Conservation (phyloP, 2,113 vertebrate species). For the Tychaedon coryphoeus region DNA sequence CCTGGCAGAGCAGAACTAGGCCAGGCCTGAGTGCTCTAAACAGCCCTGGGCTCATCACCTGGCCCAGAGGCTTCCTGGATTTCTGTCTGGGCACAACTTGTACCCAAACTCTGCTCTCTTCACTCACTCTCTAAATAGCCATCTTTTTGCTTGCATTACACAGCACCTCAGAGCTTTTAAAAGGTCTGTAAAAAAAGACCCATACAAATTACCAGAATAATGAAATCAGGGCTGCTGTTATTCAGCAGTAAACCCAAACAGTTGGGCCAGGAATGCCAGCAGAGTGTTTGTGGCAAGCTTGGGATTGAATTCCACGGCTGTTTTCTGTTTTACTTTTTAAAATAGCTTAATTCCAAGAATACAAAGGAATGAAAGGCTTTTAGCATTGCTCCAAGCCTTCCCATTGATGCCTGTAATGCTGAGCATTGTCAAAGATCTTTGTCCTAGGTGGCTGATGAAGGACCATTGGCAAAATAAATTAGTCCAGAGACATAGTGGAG, state of each 20-base stretch:
- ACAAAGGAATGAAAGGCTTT: not conserved
- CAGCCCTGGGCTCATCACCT: not conserved
- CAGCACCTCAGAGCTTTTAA: not conserved
- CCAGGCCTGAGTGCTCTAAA: not conserved
- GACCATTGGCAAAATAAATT: not conserved
- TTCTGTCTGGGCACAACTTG: not conserved
- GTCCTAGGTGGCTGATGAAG: not conserved
- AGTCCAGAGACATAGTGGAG: not conserved
- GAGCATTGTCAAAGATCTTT: not conserved
- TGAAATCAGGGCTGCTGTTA: not conserved
- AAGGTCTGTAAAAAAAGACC: not conserved
- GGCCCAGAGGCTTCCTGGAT: not conserved
- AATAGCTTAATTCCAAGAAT: not conserved
- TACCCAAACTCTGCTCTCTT: not conserved
- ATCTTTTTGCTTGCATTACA: not conserved
- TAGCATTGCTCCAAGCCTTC: not conserved
- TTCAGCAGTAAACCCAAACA: not conserved
- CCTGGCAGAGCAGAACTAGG: not conserved
- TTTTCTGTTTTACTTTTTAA: not conserved
- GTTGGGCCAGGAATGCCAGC: not conserved
- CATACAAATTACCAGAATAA: not conserved
- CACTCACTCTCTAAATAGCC: not conserved
- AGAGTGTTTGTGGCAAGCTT: not conserved
- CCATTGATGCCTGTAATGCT: not conserved
- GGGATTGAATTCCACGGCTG: accelerated